Conservation (phyloP, 2,888 invertebrate species). For the Agrochola litura region DNA sequence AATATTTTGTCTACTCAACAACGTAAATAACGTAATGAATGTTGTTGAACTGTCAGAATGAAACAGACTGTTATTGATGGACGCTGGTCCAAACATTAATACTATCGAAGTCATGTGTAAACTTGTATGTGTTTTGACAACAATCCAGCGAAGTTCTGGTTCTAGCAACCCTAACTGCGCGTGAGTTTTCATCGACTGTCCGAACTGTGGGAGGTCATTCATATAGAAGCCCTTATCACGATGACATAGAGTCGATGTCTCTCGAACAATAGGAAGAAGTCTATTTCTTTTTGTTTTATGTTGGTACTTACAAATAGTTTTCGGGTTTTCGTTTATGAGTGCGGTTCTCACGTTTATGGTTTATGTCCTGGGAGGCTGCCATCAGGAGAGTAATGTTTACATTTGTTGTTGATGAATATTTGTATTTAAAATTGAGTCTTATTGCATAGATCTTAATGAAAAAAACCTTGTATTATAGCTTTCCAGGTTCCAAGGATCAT, state of each 20-base stretch:
- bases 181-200: slow-evolving; percentile 63
- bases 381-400: slow-evolving; percentile 45
- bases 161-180: slow-evolving; percentile 48
- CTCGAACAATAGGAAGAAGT: slow-evolving; percentile 22
- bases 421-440: not conserved
- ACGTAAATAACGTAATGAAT: no score
- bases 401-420: slow-evolving; percentile 40
- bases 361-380: slow-evolving; percentile 52
- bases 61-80: no score
- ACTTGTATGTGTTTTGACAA: not conserved
- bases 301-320: slow-evolving; percentile 64
- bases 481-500: not conserved
- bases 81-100: no score
- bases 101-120: not conserved
- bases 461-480: not conserved
- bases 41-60: no score
- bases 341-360: slow-evolving; percentile 66
- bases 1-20: no score
- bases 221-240: slow-evolving; percentile 45
- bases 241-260: slow-evolving; percentile 50
- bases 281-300: slow-evolving; percentile 63
- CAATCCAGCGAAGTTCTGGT: not conserved
- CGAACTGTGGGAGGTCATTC: slow-evolving; percentile 75
- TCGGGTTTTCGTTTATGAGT: slow-evolving; percentile 66
- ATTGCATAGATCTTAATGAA: not conserved